Evolutionary conservation across 2,797 vertebrate species (phyloP).

Genomic region (Onychomys arenicola): DNA sequence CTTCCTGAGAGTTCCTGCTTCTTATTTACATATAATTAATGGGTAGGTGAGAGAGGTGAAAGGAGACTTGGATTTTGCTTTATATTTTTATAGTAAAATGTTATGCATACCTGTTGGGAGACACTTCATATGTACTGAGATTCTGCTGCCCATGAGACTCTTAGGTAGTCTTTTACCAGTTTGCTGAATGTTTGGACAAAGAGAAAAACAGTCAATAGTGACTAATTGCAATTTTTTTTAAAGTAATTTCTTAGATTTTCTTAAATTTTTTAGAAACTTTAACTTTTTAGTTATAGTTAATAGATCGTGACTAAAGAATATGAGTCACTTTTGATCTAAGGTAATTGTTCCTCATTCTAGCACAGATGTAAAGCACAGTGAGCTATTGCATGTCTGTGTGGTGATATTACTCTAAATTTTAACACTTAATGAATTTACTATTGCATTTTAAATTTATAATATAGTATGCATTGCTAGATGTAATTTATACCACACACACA

Average conservation of each 20-base stretch:
- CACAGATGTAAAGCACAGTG: neutral
- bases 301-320: neutral
- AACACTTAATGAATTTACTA: neutral
- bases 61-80: neutral
- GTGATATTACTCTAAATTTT: neutral
- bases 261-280: neutral
- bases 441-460: neutral
- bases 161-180: neutral
- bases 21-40: neutral
- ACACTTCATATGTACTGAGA: neutral
- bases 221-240: neutral
- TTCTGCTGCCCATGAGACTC: neutral
- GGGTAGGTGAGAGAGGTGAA: fast-evolving
- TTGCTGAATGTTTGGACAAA: neutral
- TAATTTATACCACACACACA: too few species aligned
- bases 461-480: neutral
- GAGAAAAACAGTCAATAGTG: neutral
- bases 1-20: neutral
- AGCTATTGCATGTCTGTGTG: neutral
- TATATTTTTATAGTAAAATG: neutral
- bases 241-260: neutral
- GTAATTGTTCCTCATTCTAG: too few species aligned
- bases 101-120: neutral
- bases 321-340: neutral
- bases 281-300: neutral